Conservation (phyloP, 2,113 vertebrate species). For the Crotophaga sulcirostris region DNA sequence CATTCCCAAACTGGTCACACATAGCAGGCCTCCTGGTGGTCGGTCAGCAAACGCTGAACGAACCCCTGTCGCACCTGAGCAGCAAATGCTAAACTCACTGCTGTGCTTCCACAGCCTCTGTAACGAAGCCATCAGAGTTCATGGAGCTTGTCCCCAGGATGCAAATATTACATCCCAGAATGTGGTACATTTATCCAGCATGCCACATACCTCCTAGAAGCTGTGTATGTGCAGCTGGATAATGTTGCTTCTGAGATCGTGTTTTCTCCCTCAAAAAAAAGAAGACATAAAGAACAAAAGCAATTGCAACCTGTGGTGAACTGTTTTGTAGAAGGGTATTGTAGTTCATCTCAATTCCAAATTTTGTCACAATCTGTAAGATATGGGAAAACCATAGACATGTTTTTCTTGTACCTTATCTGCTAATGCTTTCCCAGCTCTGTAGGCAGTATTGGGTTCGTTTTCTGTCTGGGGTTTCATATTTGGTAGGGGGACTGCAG, state of each 20-base stretch:
- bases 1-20: background rate
- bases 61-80: background rate
- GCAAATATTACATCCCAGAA: background rate
- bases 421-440: background rate
- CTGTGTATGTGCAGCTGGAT: background rate
- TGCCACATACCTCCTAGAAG: background rate
- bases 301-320: background rate
- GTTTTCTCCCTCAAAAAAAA: background rate
- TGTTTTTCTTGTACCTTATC: background rate
- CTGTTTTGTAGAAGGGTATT: background rate
- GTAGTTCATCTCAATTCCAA: background rate
- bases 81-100: background rate
- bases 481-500: background rate
- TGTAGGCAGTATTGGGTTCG: background rate
- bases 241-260: background rate
- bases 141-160: background rate
- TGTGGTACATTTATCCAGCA: background rate
- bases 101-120: background rate
- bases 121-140: background rate
- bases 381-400: fast-evolving
- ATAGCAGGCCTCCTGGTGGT: background rate
- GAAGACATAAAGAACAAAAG: background rate
- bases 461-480: background rate
- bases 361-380: background rate
- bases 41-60: background rate